Conservation (phyloP, 2,888 invertebrate genomes). For the Andrena hattorfiana region DNA sequence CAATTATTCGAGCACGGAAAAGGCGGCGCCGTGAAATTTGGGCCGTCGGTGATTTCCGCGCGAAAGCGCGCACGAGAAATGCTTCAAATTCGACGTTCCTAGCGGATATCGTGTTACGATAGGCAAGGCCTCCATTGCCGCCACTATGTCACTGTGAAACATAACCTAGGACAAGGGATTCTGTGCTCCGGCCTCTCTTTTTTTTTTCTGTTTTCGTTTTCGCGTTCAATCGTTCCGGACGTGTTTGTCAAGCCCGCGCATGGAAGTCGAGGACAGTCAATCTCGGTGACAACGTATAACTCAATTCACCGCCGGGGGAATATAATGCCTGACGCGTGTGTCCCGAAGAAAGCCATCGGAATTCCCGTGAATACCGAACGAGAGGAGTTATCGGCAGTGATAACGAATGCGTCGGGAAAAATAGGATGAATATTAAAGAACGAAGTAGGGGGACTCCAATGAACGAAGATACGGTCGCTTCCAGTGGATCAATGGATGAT, state of each 20-base stretch:
- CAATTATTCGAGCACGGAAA: constrained; percentile 10
- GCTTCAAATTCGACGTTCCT: constrained; percentile 58
- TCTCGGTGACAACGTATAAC: constrained; percentile 71
- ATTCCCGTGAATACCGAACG: constrained; percentile 30
- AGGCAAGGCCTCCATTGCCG: constrained; percentile 59
- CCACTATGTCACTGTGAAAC: constrained; percentile 68
- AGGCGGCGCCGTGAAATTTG: constrained; percentile 37
- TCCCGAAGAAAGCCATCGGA: constrained; percentile 52
- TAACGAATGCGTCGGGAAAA: constrained; percentile 45
- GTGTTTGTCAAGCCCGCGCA: constrained; percentile 67
- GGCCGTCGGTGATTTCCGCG: constrained; percentile 37
- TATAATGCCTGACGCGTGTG: constrained; percentile 59
- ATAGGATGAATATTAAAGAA: constrained; percentile 43
- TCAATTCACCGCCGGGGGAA: constrained; percentile 58
- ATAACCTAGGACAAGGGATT: constrained; percentile 68
- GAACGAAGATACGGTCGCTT: background rate
- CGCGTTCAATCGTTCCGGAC: constrained; percentile 64
- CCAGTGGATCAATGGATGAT: background rate
- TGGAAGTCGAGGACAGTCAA: constrained; percentile 67
- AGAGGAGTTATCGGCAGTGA: constrained; percentile 39
- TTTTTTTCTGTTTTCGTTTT: constrained; percentile 48
- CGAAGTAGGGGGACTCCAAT: background rate
- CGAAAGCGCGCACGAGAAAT: constrained; percentile 45
- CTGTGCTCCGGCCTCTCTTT: constrained; percentile 12
- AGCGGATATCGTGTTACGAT: constrained; percentile 66